Evolutionary conservation across 2,113 vertebrate species (phyloP).

Genomic region (Heliornis fulica): DNA sequence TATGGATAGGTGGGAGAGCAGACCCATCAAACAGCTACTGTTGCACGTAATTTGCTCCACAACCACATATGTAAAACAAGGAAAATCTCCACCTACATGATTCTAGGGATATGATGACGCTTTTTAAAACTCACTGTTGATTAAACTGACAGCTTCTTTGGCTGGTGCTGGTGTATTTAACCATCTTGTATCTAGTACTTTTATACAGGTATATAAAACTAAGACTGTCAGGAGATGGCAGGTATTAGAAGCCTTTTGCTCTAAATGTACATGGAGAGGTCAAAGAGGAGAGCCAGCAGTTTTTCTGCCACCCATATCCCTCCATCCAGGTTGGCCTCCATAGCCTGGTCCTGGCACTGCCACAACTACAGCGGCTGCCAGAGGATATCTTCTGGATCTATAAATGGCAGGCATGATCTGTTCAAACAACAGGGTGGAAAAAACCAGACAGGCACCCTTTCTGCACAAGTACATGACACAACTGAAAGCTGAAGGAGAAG

Average conservation of each 20-base stretch:
- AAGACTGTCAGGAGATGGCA: neutral
- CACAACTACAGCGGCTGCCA: neutral
- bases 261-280: neutral
- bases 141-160: neutral
- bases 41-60: neutral
- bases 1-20: neutral
- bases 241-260: neutral
- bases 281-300: rapidly evolving
- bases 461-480: neutral
- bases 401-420: neutral
- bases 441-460: neutral
- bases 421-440: neutral
- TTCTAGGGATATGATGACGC: neutral
- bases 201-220: neutral
- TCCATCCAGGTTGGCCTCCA: neutral
- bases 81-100: neutral
- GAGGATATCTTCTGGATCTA: neutral
- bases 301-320: neutral
- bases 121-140: neutral
- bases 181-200: neutral
- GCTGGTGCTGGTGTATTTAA: neutral
- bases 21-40: rapidly evolving
- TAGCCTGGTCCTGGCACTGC: neutral
- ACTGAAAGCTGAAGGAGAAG: neutral
- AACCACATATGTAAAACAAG: neutral